Conservation (phyloP, 2,888 invertebrate genomes). For the Priapulus caudatus region DNA sequence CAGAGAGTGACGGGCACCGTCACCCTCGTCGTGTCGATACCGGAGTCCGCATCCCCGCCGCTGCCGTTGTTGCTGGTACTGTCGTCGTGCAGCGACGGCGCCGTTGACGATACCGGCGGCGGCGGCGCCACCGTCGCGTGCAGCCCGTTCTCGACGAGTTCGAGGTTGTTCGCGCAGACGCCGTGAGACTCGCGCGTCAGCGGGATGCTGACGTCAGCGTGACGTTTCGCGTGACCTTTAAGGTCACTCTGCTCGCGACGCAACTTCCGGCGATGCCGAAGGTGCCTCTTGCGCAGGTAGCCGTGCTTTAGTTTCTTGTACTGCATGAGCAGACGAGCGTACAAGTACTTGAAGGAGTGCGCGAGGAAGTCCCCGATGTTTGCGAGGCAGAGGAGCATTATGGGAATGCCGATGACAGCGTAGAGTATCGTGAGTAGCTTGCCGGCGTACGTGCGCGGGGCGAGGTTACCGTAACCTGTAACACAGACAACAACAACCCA, state of each 20-base stretch:
- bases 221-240: too few relatives aligned
- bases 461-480: slow-evolving; percentile 84
- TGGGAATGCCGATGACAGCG: slow-evolving; percentile 83
- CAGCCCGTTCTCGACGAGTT: too few relatives aligned
- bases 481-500: slow-evolving; percentile 19
- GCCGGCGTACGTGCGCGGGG: slow-evolving; percentile 82
- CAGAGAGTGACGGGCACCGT: slow-evolving; percentile 80
- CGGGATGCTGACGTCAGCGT: too few relatives aligned
- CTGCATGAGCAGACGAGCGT: slow-evolving; percentile 36
- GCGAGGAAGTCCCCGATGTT: slow-evolving; percentile 70
- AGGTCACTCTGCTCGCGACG: too few relatives aligned
- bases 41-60: slow-evolving; percentile 31
- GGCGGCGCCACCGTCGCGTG: too few relatives aligned
- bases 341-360: slow-evolving; percentile 57
- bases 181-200: background rate
- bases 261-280: too few relatives aligned
- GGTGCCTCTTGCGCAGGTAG: background rate
- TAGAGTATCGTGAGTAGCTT: slow-evolving; percentile 91
- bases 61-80: background rate
- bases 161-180: background rate
- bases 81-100: too few relatives aligned
- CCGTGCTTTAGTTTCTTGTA: background rate
- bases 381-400: slow-evolving; percentile 85
- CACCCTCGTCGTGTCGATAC: slow-evolving; percentile 46
- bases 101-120: too few relatives aligned